Evolutionary conservation across 2,113 vertebrate species (phyloP).

Genomic region (Entelurus aequoreus): DNA sequence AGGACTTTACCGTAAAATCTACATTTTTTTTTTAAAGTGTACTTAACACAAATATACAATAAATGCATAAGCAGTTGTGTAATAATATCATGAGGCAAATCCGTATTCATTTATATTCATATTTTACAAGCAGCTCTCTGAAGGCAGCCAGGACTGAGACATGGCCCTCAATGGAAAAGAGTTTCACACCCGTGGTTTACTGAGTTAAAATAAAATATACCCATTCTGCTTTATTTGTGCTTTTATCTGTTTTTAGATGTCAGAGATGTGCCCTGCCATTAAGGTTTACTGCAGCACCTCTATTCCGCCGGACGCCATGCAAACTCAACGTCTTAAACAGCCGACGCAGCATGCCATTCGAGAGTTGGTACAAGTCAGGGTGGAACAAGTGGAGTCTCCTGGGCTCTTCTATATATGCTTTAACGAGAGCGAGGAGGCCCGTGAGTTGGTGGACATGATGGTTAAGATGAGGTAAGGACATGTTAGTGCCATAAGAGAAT

Average conservation of each 20-base stretch:
- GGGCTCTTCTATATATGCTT: conserved; percentile 83
- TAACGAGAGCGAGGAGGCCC: conserved; percentile 65
- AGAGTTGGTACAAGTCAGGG: conserved; percentile 74
- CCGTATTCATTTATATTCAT: no score
- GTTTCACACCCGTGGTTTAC: neutral
- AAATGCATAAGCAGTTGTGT: no score
- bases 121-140: no score
- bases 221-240: neutral
- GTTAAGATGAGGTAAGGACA: conserved; percentile 83
- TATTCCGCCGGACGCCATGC: conserved; percentile 82
- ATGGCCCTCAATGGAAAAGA: no score
- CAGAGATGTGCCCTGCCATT: conserved; percentile 40
- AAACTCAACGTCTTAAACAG: conserved; percentile 68
- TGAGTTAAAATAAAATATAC: neutral
- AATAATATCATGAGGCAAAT: no score
- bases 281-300: conserved; percentile 29
- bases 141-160: no score
- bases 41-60: no score
- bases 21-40: no score
- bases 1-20: no score
- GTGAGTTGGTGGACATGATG: conserved; percentile 83
- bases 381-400: conserved; percentile 79
- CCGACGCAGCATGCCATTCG: conserved; percentile 60
- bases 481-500: neutral
- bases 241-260: conserved; percentile 37